Percentiles rank a stretch among this genome's conserved stretches.
These are phyloP conservation scores for Sanderia malayensis DNA, from an alignment of 30 jellyfish, hydroid and myxozoan species.

Conservation along the genomic window DNA sequence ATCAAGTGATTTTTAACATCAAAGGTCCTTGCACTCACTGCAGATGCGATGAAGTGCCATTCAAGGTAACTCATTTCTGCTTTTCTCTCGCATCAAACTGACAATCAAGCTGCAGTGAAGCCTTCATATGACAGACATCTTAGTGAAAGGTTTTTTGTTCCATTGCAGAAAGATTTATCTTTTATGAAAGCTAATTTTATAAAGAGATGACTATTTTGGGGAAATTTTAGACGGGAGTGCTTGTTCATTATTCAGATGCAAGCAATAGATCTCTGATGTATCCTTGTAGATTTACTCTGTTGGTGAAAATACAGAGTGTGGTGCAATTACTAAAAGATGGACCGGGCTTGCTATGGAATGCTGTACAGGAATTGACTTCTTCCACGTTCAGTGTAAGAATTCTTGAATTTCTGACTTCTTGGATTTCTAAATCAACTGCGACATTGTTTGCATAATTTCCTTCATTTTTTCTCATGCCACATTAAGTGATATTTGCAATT, in stretches of 20 bases:
- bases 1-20: neutral
- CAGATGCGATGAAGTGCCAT: neutral
- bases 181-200: neutral
- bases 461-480: too few species aligned
- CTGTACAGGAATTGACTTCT: constrained; percentile 57
- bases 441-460: neutral
- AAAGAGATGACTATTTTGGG: too few species aligned
- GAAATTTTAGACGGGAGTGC: too few species aligned
- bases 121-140: too few species aligned
- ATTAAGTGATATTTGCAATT: too few species aligned
- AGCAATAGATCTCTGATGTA: too few species aligned
- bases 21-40: neutral
- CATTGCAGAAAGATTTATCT: neutral
- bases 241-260: too few species aligned
- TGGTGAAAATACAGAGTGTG: constrained; percentile 43
- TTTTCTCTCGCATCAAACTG: too few species aligned
- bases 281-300: constrained; percentile 25
- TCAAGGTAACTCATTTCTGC: too few species aligned
- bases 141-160: neutral
- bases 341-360: constrained; percentile 48
- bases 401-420: neutral
- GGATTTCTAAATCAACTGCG: neutral
- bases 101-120: too few species aligned
- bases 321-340: constrained; percentile 55
- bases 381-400: constrained; percentile 47